Evolutionary conservation across 2,888 invertebrate genomes (phyloP).

Genomic region (Kuschelorhynchus macadamiae): DNA sequence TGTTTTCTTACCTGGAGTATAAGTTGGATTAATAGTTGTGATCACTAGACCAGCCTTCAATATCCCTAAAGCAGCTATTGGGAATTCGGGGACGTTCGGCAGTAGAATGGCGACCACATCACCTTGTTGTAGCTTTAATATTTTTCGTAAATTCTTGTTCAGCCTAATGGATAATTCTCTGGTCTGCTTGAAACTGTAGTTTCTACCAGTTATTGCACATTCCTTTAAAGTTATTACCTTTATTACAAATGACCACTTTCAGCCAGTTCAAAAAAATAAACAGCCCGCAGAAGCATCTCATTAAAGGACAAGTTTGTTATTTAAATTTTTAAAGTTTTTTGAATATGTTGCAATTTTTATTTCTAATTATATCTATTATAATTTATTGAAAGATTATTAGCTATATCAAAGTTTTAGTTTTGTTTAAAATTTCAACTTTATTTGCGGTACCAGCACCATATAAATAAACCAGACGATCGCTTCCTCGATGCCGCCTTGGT

Average conservation of each 20-base stretch:
- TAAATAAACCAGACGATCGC: no score
- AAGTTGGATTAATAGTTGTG: conserved; percentile 82
- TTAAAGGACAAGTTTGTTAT: no score
- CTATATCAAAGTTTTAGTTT: no score
- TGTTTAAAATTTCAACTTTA: no score
- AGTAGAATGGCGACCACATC: conserved; percentile 80
- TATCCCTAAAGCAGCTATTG: conserved; percentile 77
- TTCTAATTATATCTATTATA: no score
- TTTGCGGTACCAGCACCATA: no score
- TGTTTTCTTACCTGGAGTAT: conserved; percentile 70
- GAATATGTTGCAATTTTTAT: no score
- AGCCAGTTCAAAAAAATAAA: no score
- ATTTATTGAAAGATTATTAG: no score
- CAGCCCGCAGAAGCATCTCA: no score
- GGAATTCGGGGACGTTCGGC: conserved; percentile 84
- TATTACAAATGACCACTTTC: not conserved
- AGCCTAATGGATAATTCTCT: conserved; percentile 76
- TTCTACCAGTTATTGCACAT: conserved; percentile 79
- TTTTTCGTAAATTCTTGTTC: conserved; percentile 70
- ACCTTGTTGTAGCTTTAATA: conserved; percentile 76
- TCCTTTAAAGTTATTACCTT: conserved; percentile 70
- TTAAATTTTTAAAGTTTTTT: no score
- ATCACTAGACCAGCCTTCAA: conserved; percentile 78
- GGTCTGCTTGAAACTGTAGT: conserved; percentile 80
- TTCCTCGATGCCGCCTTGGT: no score